Conservation (phyloP, 2,888 invertebrate species). For the Drosophila phalerata region DNA sequence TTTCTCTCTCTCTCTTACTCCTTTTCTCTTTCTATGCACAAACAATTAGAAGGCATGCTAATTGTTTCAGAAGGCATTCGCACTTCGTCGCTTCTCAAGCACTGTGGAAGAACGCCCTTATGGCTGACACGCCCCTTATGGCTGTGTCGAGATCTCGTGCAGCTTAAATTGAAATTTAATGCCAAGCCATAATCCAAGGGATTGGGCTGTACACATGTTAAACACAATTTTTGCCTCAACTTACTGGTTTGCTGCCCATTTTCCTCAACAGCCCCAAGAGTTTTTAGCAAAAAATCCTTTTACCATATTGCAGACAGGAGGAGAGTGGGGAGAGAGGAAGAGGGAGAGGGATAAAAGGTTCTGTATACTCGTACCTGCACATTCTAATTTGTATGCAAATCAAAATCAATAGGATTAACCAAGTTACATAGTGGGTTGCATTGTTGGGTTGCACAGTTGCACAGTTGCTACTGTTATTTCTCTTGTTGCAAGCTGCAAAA, state of each 20-base stretch:
- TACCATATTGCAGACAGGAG: conserved; percentile 50
- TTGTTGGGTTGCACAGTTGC: conserved; percentile 33
- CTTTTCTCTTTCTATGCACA: conserved; percentile 27
- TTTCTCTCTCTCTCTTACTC: conserved; percentile 2
- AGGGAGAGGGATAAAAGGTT: neutral
- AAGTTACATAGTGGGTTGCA: conserved; percentile 63
- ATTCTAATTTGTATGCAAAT: conserved; percentile 80
- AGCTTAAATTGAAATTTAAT: conserved; percentile 83
- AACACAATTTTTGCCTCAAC: conserved; percentile 65
- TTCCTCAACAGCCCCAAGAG: conserved; percentile 23
- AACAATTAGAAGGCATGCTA: conserved; percentile 77
- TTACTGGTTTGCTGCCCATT: conserved; percentile 33
- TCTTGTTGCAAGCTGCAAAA: conserved; percentile 41
- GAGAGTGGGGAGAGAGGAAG: neutral
- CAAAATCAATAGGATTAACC: conserved; percentile 83
- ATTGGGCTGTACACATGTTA: conserved; percentile 80
- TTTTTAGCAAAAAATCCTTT: conserved; percentile 64
- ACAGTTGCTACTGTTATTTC: conserved; percentile 19
- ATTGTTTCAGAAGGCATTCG: conserved; percentile 76
- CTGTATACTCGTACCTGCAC: conserved; percentile 43
- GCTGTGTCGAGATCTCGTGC: conserved; percentile 39
- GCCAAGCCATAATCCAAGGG: conserved; percentile 68
- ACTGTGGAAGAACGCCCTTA: conserved; percentile 15
- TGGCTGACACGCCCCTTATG: conserved; percentile 6
- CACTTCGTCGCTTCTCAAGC: conserved; percentile 76